Percentiles rank a stretch among this genome's conserved stretches.
phyloP scores from a whole-genome alignment of 2,888 invertebrate species.

The Cerastoderma edule region DNA sequence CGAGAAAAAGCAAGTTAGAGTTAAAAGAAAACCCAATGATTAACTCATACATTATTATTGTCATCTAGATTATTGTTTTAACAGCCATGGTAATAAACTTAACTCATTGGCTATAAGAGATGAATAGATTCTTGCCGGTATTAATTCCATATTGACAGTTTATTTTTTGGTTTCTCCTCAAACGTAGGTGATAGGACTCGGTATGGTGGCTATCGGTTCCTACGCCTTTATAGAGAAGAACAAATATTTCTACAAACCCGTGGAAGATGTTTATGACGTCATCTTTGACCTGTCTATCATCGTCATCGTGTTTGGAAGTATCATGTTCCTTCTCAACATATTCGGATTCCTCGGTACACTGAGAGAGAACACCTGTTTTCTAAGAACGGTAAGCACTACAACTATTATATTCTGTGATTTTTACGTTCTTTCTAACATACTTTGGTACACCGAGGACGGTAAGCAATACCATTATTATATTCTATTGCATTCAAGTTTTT shows the following conservation, averaged over 20 bases:
- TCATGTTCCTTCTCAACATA: constrained; percentile 96
- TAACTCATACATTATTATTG: neutral
- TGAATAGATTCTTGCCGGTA: neutral
- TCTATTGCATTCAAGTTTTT: too few species aligned
- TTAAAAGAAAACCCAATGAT: neutral
- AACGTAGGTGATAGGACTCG: constrained; percentile 92
- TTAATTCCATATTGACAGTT: neutral
- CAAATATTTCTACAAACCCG: constrained; percentile 87
- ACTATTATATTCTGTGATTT: too few species aligned
- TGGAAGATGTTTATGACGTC: constrained; percentile 89
- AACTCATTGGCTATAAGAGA: neutral
- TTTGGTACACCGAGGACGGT: too few species aligned
- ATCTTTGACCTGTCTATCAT: constrained; percentile 93
- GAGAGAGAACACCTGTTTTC: constrained; percentile 94
- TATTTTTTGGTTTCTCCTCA: neutral
- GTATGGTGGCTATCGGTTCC: constrained; percentile 93
- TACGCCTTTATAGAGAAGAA: constrained; percentile 97
- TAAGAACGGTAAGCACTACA: constrained; percentile 93
- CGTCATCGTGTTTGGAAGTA: constrained; percentile 93
- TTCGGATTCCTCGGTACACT: constrained; percentile 96
- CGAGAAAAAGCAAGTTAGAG: too few species aligned
- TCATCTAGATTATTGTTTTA: neutral
- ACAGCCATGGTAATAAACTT: neutral
- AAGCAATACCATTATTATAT: neutral
- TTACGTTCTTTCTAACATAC: too few species aligned